Conservation (phyloP, 2,113 vertebrate species). For the Donacobius atricapilla region DNA sequence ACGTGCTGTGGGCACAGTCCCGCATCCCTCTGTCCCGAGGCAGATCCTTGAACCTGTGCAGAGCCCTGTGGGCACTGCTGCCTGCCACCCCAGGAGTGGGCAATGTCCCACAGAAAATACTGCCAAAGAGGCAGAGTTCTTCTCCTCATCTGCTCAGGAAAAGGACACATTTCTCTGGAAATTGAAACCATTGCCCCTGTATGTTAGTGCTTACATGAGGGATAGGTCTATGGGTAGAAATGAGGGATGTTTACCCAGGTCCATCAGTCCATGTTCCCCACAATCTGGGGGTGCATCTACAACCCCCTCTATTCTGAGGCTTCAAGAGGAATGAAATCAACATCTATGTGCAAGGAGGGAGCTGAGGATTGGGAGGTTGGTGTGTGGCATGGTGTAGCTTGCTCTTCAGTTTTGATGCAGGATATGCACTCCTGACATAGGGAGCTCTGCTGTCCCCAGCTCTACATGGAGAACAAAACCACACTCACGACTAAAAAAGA, state of each 20-base stretch:
- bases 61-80: background rate
- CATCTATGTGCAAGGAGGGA: background rate
- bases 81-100: fast-evolving
- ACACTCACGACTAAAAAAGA: fast-evolving
- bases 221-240: background rate
- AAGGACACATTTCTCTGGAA: background rate
- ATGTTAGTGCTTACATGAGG: too few species aligned
- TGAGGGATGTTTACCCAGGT: background rate
- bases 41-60: fast-evolving
- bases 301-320: background rate
- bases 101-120: background rate
- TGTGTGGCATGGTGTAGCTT: background rate
- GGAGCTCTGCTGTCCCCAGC: background rate
- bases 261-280: background rate
- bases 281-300: background rate
- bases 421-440: background rate
- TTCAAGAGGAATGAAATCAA: background rate
- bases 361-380: background rate
- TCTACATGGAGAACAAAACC: background rate
- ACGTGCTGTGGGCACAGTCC: background rate
- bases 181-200: background rate
- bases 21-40: background rate
- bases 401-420: background rate
- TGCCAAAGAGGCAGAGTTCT: background rate
- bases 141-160: background rate